A percentile compares a stretch with the other conserved stretches of the same genome.
phyloP scores from a whole-genome alignment of 2,888 invertebrate genomes.

The Ormyrus labotus region DNA sequence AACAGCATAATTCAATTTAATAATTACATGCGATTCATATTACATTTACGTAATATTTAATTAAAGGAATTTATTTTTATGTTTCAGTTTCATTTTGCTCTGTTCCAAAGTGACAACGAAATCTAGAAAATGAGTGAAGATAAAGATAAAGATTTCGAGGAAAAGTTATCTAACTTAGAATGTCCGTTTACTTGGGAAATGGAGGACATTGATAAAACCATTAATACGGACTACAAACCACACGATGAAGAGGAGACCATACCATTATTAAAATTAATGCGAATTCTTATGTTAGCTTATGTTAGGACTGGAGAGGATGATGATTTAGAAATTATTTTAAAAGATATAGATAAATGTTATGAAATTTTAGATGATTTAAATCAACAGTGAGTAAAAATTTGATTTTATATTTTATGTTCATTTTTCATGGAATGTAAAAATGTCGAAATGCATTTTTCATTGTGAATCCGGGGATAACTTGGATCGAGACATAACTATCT shows the following conservation, averaged over 20 bases:
- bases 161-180: slow-evolving; percentile 28
- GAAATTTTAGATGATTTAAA: background rate
- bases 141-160: background rate
- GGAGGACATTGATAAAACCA: slow-evolving; percentile 11
- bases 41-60: no score
- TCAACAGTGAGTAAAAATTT: slow-evolving; percentile 1
- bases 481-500: no score
- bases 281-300: slow-evolving; percentile 25
- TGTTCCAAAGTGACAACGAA: no score
- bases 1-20: no score
- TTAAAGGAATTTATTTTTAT: no score
- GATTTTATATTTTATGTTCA: no score
- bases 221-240: slow-evolving; percentile 22
- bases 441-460: no score
- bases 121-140: no score
- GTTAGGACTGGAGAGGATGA: background rate
- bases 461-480: no score
- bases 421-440: no score
- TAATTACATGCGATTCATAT: no score
- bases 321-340: background rate
- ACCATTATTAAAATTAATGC: slow-evolving; percentile 34
- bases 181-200: slow-evolving; percentile 51
- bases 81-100: no score
- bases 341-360: slow-evolving; percentile 21
- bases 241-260: slow-evolving; percentile 52